phyloP scores from a whole-genome alignment of 2,797 vertebrate species.

The Pogonophryne albipinna region DNA sequence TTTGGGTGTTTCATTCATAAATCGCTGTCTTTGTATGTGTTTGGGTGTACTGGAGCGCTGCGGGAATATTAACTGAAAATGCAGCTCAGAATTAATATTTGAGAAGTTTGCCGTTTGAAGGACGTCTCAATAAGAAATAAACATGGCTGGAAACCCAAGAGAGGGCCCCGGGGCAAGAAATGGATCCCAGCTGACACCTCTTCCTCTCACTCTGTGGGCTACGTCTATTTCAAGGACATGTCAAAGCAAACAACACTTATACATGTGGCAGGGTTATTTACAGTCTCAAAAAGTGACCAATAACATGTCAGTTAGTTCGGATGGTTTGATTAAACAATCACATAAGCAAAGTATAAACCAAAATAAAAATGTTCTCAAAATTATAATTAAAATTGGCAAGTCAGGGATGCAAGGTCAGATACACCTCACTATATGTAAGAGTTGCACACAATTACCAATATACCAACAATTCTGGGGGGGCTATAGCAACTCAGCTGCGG shows the following conservation, averaged over 20 bases:
- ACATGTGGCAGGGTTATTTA: not conserved
- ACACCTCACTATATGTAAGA: not conserved
- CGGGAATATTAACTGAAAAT: constrained; percentile 24
- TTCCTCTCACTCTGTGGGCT: not conserved
- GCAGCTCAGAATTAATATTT: constrained; percentile 24
- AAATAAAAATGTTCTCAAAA: not conserved
- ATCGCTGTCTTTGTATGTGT: constrained; percentile 37
- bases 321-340: not conserved
- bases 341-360: not conserved
- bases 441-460: not conserved
- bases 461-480: too few relatives aligned
- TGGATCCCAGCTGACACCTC: not conserved
- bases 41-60: constrained; percentile 33
- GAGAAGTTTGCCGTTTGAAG: constrained; percentile 8
- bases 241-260: not conserved
- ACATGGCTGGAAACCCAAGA: not conserved
- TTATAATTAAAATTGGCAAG: not conserved
- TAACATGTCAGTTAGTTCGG: not conserved
- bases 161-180: not conserved
- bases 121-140: constrained; percentile 3
- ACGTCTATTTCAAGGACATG: constrained; percentile 1
- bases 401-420: not conserved
- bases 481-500: too few relatives aligned
- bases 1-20: constrained; percentile 62
- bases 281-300: not conserved